Evolutionary conservation across 2,797 vertebrate species (phyloP), one percentile per base, ranked within the genome.

Genomic region (Denticeps clupeoides): DNA sequence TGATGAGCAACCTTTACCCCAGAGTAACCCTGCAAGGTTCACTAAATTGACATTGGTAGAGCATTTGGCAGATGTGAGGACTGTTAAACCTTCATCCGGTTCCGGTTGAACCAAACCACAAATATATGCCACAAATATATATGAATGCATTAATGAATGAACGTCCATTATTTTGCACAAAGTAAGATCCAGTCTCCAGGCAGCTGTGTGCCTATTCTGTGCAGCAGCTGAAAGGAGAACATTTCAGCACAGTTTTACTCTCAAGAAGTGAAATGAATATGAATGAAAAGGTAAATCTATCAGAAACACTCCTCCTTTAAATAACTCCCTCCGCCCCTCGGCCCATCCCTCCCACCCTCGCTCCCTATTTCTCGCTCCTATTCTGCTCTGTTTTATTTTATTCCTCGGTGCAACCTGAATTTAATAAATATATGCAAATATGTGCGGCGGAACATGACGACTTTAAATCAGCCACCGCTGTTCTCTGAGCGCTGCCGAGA

Each of bases 391-490:
- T 78, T 81, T 77, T 76, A 82, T 82, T 84, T 82, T 82, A 83
- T 82, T 82, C 79, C 75, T 75, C 70, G 71, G 73, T 69, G 78
- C 74, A 56, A 74, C 77, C 74, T 75, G 80, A 84, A 84, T 84
- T 84, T 86, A 86, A 86, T 86, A 86, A 83, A 86, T 83, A 83
- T 84, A 86, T 86, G 82, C 80, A 84, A 83, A 86, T 84, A 81
- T 84, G 83, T 82, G 80, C 83, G 77, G 79, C 71, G 80, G 81
- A 80, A 84, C 81, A 86, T 84, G 80, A 82, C 80, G 80, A 80
- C 81, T 82, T 81, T 82, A 83, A 83, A 82, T 83, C 82, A 84
- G 78, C 77, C 78, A 68, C 77, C 76, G 78, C 81, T 82, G 81
- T 82, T 82, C 81, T 82, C 82, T 80, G 81, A 83, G 77, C 80